Evolutionary conservation across 2,113 vertebrate species (phyloP).

Genomic region (Ploceus nigricollis): DNA sequence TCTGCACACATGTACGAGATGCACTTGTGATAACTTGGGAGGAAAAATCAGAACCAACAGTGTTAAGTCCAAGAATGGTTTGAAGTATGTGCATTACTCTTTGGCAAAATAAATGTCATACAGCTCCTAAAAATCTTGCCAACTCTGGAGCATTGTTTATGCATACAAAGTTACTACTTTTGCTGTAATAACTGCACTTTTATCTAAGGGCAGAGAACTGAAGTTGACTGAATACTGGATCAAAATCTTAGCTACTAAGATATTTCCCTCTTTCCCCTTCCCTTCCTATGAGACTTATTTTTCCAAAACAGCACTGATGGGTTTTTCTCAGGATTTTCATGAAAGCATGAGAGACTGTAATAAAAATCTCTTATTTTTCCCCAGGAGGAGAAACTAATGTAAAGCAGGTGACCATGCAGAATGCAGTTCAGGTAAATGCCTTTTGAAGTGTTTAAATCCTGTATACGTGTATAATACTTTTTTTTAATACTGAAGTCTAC

Average conservation of each 20-base stretch:
- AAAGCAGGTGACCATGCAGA: conserved; percentile 68
- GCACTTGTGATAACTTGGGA: not conserved
- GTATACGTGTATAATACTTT: not conserved
- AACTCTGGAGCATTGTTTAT: not conserved
- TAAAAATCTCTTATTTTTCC: conserved; percentile 31
- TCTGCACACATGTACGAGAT: not conserved
- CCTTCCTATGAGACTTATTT: not conserved
- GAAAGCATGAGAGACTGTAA: not conserved
- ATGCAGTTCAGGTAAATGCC: conserved; percentile 74
- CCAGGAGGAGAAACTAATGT: conserved; percentile 38
- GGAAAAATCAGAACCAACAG: not conserved
- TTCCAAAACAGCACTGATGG: not conserved
- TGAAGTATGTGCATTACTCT: not conserved
- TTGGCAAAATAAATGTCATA: not conserved
- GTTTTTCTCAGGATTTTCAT: not conserved
- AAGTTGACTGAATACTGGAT: not conserved
- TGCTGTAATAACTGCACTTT: not conserved
- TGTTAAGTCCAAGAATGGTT: not conserved
- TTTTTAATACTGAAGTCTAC: not conserved
- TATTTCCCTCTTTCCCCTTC: not conserved
- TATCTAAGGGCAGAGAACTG: not conserved
- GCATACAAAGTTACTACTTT: not conserved
- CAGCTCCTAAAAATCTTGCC: not conserved
- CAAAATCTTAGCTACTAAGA: not conserved
- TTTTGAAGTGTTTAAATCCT: not conserved